A percentile compares a stretch with the other conserved stretches of the same genome.
phyloP scores from a whole-genome alignment of 2,113 vertebrate genomes.

The Zeus faber region DNA sequence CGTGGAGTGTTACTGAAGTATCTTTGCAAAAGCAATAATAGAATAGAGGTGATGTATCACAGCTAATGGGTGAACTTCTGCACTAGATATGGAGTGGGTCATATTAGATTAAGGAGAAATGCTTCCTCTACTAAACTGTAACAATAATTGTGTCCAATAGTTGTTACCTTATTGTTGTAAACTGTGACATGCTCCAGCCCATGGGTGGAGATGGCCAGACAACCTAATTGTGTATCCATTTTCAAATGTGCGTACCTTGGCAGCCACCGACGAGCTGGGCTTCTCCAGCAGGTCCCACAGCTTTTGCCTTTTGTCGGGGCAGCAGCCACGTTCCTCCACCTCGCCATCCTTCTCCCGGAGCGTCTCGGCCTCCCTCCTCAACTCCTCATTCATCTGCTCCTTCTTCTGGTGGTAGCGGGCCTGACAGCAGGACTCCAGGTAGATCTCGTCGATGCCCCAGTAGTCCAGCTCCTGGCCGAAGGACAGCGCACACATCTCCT shows the following conservation, averaged over 20 bases:
- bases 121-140: no score
- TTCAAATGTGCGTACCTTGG: conserved; percentile 94
- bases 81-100: no score
- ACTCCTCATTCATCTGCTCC: conserved; percentile 98
- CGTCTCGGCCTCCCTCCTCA: conserved; percentile 92
- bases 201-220: no score
- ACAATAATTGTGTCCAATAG: no score
- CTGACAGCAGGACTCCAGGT: conserved; percentile 97
- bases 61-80: no score
- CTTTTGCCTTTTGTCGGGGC: conserved; percentile 92
- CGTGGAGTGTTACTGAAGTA: no score
- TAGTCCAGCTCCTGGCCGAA: conserved; percentile 99
- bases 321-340: conserved; percentile 89
- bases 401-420: conserved; percentile 98
- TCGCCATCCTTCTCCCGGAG: conserved; percentile 89
- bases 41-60: no score
- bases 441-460: conserved; percentile 99
- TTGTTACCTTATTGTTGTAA: no score
- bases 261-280: conserved; percentile 93
- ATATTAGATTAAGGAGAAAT: no score
- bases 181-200: no score
- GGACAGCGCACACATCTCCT: conserved; percentile 98
- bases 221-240: no score
- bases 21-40: no score
- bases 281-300: conserved; percentile 99